Percentiles rank a stretch among this genome's conserved stretches.
Conservation (phyloP, 2,888 invertebrate genomes). For the Spicauda simplicius region DNA sequence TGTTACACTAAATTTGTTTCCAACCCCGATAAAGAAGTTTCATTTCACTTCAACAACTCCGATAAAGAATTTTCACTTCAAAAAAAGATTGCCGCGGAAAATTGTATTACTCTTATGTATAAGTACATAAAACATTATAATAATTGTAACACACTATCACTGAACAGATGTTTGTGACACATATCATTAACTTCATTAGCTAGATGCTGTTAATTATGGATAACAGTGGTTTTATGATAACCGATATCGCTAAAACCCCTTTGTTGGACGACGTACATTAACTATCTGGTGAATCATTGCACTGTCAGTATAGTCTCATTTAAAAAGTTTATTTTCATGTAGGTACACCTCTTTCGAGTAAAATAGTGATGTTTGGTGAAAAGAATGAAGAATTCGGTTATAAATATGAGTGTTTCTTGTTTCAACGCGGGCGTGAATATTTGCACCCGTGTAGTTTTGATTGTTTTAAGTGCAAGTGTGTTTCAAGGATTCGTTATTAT, state of each 20-base stretch:
- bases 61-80: too few species aligned
- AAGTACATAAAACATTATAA: too few species aligned
- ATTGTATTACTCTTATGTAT: too few species aligned
- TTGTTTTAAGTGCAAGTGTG: slow-evolving; percentile 66
- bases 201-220: not conserved
- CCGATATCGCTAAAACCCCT: slow-evolving; percentile 18
- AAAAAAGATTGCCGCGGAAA: too few species aligned
- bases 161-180: not conserved
- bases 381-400: slow-evolving; percentile 32
- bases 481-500: slow-evolving; percentile 71
- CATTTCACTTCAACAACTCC: too few species aligned
- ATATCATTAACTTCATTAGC: not conserved
- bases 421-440: slow-evolving; percentile 61
- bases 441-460: slow-evolving; percentile 62
- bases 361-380: slow-evolving; percentile 6
- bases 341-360: slow-evolving; percentile 8
- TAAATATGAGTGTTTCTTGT: slow-evolving; percentile 46
- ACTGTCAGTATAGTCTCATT: slow-evolving; percentile 8
- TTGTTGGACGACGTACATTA: slow-evolving; percentile 18
- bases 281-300: slow-evolving; percentile 6
- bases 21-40: too few species aligned
- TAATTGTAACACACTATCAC: not conserved
- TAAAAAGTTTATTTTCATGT: not conserved
- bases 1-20: too few species aligned
- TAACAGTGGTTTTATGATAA: slow-evolving; percentile 30